Evolutionary conservation across 1,140 invertebrate genomes (phyloP), one percentile per base, ranked within the genome.

Genomic region (Ostrea edulis): DNA sequence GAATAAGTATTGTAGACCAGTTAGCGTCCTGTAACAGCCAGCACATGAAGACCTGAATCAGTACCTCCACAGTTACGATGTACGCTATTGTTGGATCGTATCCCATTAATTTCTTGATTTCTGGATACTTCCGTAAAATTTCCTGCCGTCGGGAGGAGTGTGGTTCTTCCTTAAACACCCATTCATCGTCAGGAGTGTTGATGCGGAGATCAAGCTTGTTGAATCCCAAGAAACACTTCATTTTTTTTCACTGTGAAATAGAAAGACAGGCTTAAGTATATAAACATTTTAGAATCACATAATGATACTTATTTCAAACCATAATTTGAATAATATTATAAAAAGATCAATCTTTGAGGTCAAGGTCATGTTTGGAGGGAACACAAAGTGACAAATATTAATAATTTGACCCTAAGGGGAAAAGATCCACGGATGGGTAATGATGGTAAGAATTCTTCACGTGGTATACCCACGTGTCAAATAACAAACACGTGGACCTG

Each of bases 51-150:
- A 94, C 82, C 87, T 95, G 94, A 17, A 89, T 62, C 1, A 92
- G 11, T 44, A 94, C 92, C 81, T 92, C 92, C 0, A 86, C 87
- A 0, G 88, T 55, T 0, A 94, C 93, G 11, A 92, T 92, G 55
- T 93, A 91, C 22, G 92, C 91, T 68, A 95, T 94, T n/a, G 87
- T 88, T 7, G 92, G 87, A 83, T 95, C 94, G 82, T 92, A 92
- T 29, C 94, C 94, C 93, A 95, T 95, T 22, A 95, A 90, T 54
- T 92, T 92, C 88, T 95, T 95, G 25, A 95, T 95, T 91, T 95
- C 92, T 17, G 94, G 95, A 88, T 95, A 92, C 87, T 95, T 94
- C 58, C 92, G 92, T 4, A 95, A 90, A 51, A 95, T 95, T 85
- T 93, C 91, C 82, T 92, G 91, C 25, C 94, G 88, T 29, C 94